Evolutionary conservation across 2,113 vertebrate species (phyloP), one percentile per base, ranked within the genome.

Genomic region (Megaptera novaeangliae): DNA sequence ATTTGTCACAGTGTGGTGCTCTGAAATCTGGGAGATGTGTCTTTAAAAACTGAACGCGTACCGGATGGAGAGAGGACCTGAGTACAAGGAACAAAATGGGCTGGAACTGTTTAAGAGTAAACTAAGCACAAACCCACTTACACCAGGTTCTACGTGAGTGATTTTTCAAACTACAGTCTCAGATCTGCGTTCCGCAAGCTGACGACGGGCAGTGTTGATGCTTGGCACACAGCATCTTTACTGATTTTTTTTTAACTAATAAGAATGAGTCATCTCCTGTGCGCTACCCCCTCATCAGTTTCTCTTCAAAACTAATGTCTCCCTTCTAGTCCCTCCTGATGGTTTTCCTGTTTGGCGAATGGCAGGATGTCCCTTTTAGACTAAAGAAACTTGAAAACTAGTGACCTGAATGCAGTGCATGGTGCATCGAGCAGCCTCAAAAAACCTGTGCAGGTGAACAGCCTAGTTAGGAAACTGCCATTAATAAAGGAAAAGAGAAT

Each of bases 381-480:
- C 12, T 17, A 29, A n/a, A 8, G 7, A 39, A 10, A 23, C 15
- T 8, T 31, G 34, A 27, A 77, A 66, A 68, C 1, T 0, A 41
- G 46, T 7, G 36, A 66, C 55, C 9, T 18, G 3, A 5, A 23
- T 17, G 18, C 34, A 31, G 3, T 46, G 14, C 52, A 49, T 14
- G 1, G 31, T 18, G n/a, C 15, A 4, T 10, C 13, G 4, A 41
- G 41, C 1, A 91, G 34, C 4, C 10, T 11, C 0, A 1, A 21
- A 80, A 69, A 27, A 14, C 6, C 4, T 5, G 13, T 8, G 64
- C 21, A 17, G 4, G 6, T 2, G 13, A 21, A 68, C 0, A 29
- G 12, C 4, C 8, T 78, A 12, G 34, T 29, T 20, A 20, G 41
- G 55, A 89, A 69, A 39, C 29, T 8, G 36, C 34, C 3, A 44